phyloP scores from a whole-genome alignment of 2,888 invertebrate species.

The Dorcus parallelipipedus region DNA sequence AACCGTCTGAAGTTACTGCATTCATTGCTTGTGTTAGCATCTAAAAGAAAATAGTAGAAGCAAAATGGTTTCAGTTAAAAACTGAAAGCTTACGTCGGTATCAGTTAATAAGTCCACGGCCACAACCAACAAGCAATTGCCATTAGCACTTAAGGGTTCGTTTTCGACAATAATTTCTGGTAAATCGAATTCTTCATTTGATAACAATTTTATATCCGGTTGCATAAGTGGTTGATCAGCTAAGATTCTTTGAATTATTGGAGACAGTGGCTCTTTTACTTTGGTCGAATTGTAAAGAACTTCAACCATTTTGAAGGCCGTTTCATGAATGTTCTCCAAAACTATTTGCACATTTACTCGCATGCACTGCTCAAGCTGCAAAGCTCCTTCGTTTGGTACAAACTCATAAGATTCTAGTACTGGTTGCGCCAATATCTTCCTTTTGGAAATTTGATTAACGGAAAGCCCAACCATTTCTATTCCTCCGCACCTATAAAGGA shows the following conservation, averaged over 20 bases:
- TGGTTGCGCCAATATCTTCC: slow-evolving; percentile 66
- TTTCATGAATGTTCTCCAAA: slow-evolving; percentile 64
- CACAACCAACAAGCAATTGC: slow-evolving; percentile 32
- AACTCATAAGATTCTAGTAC: slow-evolving; percentile 75
- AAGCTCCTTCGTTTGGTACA: slow-evolving; percentile 55
- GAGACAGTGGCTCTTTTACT: slow-evolving; percentile 46
- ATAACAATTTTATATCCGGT: slow-evolving; percentile 60
- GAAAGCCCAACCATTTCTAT: slow-evolving; percentile 74
- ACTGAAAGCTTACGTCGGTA: no score
- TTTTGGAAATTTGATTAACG: slow-evolving; percentile 70
- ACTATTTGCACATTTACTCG: slow-evolving; percentile 66
- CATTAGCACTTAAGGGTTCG: slow-evolving; percentile 52
- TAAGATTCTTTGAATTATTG: slow-evolving; percentile 57
- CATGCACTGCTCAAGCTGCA: slow-evolving; percentile 45
- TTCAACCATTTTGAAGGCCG: slow-evolving; percentile 61
- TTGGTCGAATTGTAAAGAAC: background rate
- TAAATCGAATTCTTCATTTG: slow-evolving; percentile 53
- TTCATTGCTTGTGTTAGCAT: background rate
- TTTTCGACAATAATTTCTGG: slow-evolving; percentile 58
- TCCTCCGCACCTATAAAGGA: slow-evolving; percentile 31
- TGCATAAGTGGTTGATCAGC: slow-evolving; percentile 68
- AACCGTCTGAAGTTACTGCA: no score
- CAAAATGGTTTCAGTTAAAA: no score
- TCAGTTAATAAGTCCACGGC: slow-evolving; percentile 10
- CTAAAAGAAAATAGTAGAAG: background rate